Conservation (phyloP, 2,888 invertebrate genomes). For the Corythucha ciliata region DNA sequence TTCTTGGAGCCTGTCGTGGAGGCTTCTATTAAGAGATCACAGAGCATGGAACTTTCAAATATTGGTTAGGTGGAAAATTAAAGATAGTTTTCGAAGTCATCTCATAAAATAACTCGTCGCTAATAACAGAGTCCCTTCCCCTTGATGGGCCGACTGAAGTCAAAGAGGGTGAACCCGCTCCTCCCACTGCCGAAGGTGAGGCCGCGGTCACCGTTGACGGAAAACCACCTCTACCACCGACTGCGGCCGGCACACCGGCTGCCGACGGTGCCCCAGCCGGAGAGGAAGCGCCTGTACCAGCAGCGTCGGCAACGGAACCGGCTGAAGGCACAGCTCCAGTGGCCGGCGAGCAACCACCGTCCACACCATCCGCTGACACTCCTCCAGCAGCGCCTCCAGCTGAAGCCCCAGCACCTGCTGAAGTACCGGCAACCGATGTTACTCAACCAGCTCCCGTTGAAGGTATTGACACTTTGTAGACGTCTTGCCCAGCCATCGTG, state of each 20-base stretch:
- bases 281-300: slow-evolving; percentile 12
- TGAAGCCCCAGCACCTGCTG: slow-evolving; percentile 22
- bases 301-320: slow-evolving; percentile 17
- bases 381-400: slow-evolving; percentile 10
- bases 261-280: slow-evolving; percentile 12
- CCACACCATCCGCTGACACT: slow-evolving; percentile 14
- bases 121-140: slow-evolving; percentile 31
- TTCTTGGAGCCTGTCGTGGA: slow-evolving; percentile 37
- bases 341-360: slow-evolving; percentile 32
- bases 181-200: slow-evolving; percentile 6
- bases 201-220: too few species aligned
- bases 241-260: slow-evolving; percentile 13
- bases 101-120: slow-evolving; percentile 17
- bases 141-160: slow-evolving; percentile 30
- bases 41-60: slow-evolving; percentile 31
- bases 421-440: slow-evolving; percentile 9
- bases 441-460: slow-evolving; percentile 24
- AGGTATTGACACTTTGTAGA: slow-evolving; percentile 6
- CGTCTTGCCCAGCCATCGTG: not conserved
- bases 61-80: not conserved
- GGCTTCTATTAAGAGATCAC: slow-evolving; percentile 36
- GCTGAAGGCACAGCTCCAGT: slow-evolving; percentile 27
- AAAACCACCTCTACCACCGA: too few species aligned
- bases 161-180: slow-evolving; percentile 31
- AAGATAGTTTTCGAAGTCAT: not conserved